Percentiles rank a stretch among this genome's conserved stretches.
These are phyloP conservation scores for Uropetala carovei DNA, from an alignment of 2,888 invertebrate species.

Conservation along the genomic window DNA sequence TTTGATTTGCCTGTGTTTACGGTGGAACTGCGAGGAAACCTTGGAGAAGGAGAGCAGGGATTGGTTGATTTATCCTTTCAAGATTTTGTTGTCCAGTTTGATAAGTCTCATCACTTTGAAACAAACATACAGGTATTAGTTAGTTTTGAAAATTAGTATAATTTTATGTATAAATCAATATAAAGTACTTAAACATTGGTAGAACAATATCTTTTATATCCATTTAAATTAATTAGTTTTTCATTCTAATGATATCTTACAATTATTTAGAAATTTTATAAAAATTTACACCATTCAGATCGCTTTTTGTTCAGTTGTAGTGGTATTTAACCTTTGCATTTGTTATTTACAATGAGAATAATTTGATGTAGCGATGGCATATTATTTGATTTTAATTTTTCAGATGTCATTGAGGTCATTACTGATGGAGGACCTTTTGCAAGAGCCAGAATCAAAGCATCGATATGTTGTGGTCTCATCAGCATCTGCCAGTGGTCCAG, in stretches of 20 bases:
- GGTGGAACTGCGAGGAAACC: slow-evolving; percentile 85
- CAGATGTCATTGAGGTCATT: slow-evolving; percentile 89
- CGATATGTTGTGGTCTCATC: slow-evolving; percentile 90
- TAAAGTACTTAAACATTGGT: slow-evolving; percentile 1
- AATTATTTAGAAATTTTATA: too few species aligned
- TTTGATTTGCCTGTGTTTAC: slow-evolving; percentile 87
- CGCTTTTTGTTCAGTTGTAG: not conserved
- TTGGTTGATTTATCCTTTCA: slow-evolving; percentile 91
- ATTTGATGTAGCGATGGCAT: not conserved
- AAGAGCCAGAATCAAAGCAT: slow-evolving; percentile 86
- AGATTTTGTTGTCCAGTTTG: slow-evolving; percentile 87
- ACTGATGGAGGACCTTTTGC: slow-evolving; percentile 92
- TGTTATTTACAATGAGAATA: too few species aligned
- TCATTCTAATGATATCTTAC: too few species aligned
- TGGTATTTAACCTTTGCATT: too few species aligned
- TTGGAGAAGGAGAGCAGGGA: slow-evolving; percentile 83
- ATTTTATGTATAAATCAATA: slow-evolving; percentile 22
- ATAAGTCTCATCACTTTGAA: slow-evolving; percentile 82
- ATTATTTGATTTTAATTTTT: slow-evolving; percentile 65
- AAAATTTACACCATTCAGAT: not conserved
- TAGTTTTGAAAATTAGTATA: slow-evolving; percentile 28
- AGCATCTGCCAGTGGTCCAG: slow-evolving; percentile 69
- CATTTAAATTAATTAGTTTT: too few species aligned
- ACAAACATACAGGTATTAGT: slow-evolving; percentile 82
- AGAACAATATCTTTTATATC: slow-evolving; percentile 17